Evolutionary conservation across 2,113 vertebrate genomes (phyloP).

Genomic region (Atractosteus spatula): DNA sequence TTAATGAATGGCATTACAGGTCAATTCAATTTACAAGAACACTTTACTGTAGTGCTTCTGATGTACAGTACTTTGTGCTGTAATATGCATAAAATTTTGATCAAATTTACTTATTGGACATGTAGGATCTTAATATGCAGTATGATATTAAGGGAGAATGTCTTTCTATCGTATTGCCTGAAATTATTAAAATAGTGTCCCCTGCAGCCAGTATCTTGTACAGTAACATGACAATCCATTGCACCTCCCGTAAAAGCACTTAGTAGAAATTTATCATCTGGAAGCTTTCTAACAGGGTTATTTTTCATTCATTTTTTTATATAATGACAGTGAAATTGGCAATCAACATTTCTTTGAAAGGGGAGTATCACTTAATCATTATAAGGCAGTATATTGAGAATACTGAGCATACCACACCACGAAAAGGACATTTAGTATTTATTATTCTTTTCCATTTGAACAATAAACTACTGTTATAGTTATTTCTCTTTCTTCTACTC

Average conservation of each 20-base stretch:
- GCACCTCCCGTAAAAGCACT: background rate
- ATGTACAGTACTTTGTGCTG: background rate
- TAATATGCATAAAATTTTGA: background rate
- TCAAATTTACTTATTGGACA: background rate
- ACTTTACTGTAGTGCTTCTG: background rate
- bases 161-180: background rate
- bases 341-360: no score
- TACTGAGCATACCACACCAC: no score
- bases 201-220: background rate
- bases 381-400: no score
- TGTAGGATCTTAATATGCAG: background rate
- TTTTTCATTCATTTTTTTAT: background rate
- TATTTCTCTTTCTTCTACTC: no score
- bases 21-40: background rate
- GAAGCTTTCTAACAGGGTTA: conserved; percentile 1
- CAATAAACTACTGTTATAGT: no score
- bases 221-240: background rate
- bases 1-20: no score
- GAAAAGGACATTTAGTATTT: no score
- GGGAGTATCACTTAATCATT: no score
- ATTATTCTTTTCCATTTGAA: no score
- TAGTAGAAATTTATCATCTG: background rate
- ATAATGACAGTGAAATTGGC: background rate
- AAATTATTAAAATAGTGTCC: background rate
- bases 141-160: background rate